A percentile compares a stretch with the other conserved stretches of the same genome.
Evolutionary conservation across 2,888 invertebrate species (phyloP).

Genomic region (Syrphus vitripennis): DNA sequence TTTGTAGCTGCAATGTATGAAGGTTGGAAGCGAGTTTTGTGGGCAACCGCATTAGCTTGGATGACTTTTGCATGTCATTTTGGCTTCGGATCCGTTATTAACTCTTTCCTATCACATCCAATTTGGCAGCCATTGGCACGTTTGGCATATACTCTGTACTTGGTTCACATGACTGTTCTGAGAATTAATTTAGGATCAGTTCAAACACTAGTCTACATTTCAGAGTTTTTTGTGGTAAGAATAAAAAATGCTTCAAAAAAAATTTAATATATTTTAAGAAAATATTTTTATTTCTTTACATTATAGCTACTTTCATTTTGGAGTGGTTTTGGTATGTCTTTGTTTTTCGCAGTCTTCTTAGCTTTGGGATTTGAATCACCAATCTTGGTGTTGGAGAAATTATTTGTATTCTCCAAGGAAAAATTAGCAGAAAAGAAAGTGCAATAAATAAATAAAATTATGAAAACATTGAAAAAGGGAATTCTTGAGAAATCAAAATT

Average conservation of each 20-base stretch:
- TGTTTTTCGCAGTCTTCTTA: conserved; percentile 48
- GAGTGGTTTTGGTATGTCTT: conserved; percentile 53
- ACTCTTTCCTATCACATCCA: conserved; percentile 61
- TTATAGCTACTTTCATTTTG: conserved; percentile 62
- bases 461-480: no score
- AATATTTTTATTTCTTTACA: neutral
- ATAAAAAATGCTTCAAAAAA: neutral
- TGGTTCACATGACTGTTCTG: conserved; percentile 63
- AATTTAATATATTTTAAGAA: neutral
- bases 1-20: conserved; percentile 27
- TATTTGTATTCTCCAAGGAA: neutral
- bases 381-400: conserved; percentile 57
- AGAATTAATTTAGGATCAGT: conserved; percentile 23
- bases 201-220: conserved; percentile 33
- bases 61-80: conserved; percentile 71
- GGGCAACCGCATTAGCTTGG: conserved; percentile 67
- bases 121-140: conserved; percentile 70
- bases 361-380: conserved; percentile 70
- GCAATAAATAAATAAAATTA: neutral
- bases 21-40: conserved; percentile 56
- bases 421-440: neutral
- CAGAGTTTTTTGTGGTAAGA: conserved; percentile 45
- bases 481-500: no score
- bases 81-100: conserved; percentile 67
- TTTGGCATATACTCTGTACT: conserved; percentile 64